Conservation (phyloP, 2,888 invertebrate genomes). For the Carabus problematicus region DNA sequence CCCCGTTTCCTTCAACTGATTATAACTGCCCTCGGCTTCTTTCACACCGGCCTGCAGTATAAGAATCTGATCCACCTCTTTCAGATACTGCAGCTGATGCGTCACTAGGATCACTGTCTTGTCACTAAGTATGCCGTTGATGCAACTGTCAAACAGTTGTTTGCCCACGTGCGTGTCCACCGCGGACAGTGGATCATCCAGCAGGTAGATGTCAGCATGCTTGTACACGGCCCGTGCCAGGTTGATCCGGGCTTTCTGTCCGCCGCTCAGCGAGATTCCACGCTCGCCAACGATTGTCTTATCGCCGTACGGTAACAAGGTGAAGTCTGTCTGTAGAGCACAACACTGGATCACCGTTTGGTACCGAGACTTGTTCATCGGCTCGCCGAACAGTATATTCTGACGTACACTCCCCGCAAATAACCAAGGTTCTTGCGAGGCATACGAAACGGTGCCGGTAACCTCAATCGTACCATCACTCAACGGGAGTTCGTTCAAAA, state of each 20-base stretch:
- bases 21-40: conserved; percentile 70
- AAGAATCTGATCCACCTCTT: conserved; percentile 64
- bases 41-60: conserved; percentile 63
- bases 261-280: conserved; percentile 80
- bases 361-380: conserved; percentile 70
- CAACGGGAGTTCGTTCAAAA: conserved; percentile 76
- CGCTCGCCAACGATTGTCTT: conserved; percentile 82
- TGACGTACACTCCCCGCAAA: conserved; percentile 72
- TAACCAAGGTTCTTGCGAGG: conserved; percentile 85
- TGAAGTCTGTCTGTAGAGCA: conserved; percentile 73
- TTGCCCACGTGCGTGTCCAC: conserved; percentile 76
- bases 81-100: conserved; percentile 83
- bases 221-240: conserved; percentile 71
- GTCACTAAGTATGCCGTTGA: conserved; percentile 65
- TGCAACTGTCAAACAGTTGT: conserved; percentile 74
- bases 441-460: conserved; percentile 74
- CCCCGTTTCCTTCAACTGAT: conserved; percentile 72
- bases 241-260: conserved; percentile 75
- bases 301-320: conserved; percentile 76
- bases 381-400: conserved; percentile 83
- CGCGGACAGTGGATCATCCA: conserved; percentile 79
- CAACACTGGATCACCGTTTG: conserved; percentile 72
- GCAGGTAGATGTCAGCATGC: conserved; percentile 75
- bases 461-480: conserved; percentile 65
- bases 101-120: conserved; percentile 81